Evolutionary conservation across 2,797 vertebrate genomes (phyloP), one percentile per base, ranked within the genome.

Genomic region (Falco rusticolus): DNA sequence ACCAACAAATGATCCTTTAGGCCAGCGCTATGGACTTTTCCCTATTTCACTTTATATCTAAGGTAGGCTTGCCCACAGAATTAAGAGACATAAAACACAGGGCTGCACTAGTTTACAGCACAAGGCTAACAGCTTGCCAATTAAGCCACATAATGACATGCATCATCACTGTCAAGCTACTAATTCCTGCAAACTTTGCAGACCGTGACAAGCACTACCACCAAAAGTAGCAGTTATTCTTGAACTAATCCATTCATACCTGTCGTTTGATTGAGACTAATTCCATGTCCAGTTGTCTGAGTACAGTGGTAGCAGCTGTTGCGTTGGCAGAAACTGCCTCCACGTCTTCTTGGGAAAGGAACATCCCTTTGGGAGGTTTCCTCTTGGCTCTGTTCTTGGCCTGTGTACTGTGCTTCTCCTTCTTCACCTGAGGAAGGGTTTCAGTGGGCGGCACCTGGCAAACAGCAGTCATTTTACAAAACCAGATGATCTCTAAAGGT

Each of bases 281-380:
- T 85, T 99, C 99, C 98, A 98, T 98, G 97, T 99, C 99, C 92
- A 99, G 98, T 61, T 99, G 99, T 93, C 99, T 98, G 75, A 99
- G 98, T 94, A 99, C 98, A 63, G 99, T 99, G 84, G 98, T 97
- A 51, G 99, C 98, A 34, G 99, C 98, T 3, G 98, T 98, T 9
- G 98, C 98, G 0, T 98, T 99, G 69, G 98, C 98, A 3, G 99
- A 99, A 90, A 99, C 98, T 0, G 99, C 99, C 7, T 98, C 98
- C 25, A 99, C 99, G 3, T 99, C 99, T 84, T 98, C 98, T 75
- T 99, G 98, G 65, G 98, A 99, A 51, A 99, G 98, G 78, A 99
- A 99, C 99, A 99, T 99, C 84, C 99, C 99, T 97, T 99, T 99
- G 4, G 99, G 99, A 72, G 99, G 99, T 97, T 99, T 99, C 97